Percentiles rank a stretch among this genome's conserved stretches.
Evolutionary conservation across 2,797 vertebrate genomes (phyloP).

Genomic region (Falco rusticolus): DNA sequence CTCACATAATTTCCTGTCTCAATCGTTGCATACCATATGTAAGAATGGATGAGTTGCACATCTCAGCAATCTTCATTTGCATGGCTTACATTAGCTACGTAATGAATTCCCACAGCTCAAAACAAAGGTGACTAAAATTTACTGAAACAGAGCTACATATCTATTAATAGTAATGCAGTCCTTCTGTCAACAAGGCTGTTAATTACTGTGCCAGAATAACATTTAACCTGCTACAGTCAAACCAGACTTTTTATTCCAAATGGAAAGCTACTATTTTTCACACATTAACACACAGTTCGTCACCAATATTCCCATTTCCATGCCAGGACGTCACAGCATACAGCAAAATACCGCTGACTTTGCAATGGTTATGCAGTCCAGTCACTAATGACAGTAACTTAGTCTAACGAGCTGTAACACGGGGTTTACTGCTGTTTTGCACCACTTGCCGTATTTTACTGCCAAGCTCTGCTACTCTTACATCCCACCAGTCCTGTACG

Average conservation of each 20-base stretch:
- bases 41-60: background rate
- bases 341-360: background rate
- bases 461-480: background rate
- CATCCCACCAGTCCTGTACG: fast-evolving
- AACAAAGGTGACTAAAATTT: background rate
- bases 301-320: background rate
- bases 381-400: background rate
- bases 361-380: background rate
- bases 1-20: background rate
- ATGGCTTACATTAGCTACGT: background rate
- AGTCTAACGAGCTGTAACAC: background rate
- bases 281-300: fast-evolving
- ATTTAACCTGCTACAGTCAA: background rate
- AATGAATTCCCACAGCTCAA: background rate
- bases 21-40: fast-evolving
- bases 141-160: background rate
- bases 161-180: background rate
- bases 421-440: background rate
- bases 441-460: background rate
- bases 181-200: background rate
- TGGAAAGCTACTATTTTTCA: background rate
- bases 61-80: background rate
- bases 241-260: background rate
- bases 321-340: background rate
- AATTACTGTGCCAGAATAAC: background rate